phyloP scores from a whole-genome alignment of 2,888 invertebrate species.

The Orthosia cruda region DNA sequence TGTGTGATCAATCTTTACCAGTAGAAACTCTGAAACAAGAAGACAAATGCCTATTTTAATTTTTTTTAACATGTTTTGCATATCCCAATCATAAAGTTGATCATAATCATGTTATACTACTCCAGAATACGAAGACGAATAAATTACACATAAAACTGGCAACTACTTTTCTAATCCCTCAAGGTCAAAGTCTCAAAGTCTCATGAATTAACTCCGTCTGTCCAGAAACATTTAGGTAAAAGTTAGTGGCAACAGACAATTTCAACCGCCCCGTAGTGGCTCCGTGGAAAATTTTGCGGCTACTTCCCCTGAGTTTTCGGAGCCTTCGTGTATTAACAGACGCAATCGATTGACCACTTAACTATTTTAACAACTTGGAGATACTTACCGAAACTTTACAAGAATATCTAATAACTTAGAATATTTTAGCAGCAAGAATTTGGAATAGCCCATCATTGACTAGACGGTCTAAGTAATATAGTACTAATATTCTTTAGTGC shows the following conservation, averaged over 20 bases:
- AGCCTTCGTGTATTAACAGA: slow-evolving; percentile 61
- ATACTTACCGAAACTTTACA: slow-evolving; percentile 52
- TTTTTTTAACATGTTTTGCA: too few species aligned
- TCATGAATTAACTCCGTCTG: too few species aligned
- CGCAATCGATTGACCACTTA: slow-evolving; percentile 68
- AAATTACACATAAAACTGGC: too few species aligned
- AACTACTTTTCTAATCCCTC: slow-evolving; percentile 13
- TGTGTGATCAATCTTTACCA: too few species aligned
- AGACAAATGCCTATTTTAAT: too few species aligned
- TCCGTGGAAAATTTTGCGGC: slow-evolving; percentile 71
- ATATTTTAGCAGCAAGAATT: slow-evolving; percentile 49
- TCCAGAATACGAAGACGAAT: too few species aligned
- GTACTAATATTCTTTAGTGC: background rate
- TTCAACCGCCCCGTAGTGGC: slow-evolving; percentile 68
- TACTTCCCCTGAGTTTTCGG: slow-evolving; percentile 52
- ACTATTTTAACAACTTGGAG: slow-evolving; percentile 67
- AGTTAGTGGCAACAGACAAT: slow-evolving; percentile 63
- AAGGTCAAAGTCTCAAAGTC: too few species aligned
- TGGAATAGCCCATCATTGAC: slow-evolving; percentile 16
- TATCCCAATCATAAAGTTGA: too few species aligned
- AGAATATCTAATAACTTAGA: slow-evolving; percentile 55
- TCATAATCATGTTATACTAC: too few species aligned
- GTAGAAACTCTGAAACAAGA: too few species aligned
- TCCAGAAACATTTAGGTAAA: slow-evolving; percentile 62
- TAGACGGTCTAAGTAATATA: background rate